Evolutionary conservation across 2,888 invertebrate genomes (phyloP).

Genomic region (Diploptera punctata): DNA sequence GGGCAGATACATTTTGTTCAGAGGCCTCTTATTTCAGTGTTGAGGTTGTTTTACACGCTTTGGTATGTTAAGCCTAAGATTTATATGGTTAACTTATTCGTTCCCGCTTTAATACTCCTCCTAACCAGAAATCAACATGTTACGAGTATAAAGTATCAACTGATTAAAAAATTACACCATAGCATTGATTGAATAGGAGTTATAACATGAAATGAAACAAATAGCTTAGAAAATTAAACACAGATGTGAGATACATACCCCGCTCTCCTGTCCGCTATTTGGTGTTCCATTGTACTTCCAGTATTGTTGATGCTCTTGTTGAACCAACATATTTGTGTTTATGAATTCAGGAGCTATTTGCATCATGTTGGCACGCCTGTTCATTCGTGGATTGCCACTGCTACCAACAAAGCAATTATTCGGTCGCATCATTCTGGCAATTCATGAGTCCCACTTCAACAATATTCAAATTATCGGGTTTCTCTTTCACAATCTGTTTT

Average conservation of each 20-base stretch:
- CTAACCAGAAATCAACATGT: too few species aligned
- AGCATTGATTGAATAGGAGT: too few species aligned
- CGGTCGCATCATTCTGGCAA: slow-evolving; percentile 15
- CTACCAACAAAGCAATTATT: background rate
- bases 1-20: too few species aligned
- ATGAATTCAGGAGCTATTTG: slow-evolving; percentile 17
- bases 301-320: slow-evolving; percentile 29
- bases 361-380: slow-evolving; percentile 11
- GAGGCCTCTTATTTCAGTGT: too few species aligned
- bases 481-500: background rate
- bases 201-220: too few species aligned
- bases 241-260: slow-evolving; percentile 28
- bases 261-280: slow-evolving; percentile 30
- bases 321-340: background rate
- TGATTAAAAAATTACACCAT: too few species aligned
- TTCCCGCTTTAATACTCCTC: too few species aligned
- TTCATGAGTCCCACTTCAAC: background rate
- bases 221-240: too few species aligned
- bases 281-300: slow-evolving; percentile 30
- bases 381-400: background rate
- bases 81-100: too few species aligned
- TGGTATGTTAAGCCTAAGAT: too few species aligned
- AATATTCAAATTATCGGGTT: background rate
- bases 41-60: too few species aligned
- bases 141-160: too few species aligned